phyloP scores from a whole-genome alignment of 2,113 vertebrate species.

The Cephalopholis sonnerati region DNA sequence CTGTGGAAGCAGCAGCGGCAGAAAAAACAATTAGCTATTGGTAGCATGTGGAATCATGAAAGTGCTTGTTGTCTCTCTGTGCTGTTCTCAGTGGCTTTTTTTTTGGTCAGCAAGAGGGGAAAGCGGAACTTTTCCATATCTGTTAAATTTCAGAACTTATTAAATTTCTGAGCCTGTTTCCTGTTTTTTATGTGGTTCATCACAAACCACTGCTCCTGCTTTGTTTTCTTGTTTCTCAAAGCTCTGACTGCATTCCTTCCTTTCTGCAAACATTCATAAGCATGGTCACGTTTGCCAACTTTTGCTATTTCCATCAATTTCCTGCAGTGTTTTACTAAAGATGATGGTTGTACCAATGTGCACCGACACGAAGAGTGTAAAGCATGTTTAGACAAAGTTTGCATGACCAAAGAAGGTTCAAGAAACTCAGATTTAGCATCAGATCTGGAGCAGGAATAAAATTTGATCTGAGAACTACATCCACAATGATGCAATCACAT shows the following conservation, averaged over 20 bases:
- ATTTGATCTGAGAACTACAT: background rate
- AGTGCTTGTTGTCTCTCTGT: background rate
- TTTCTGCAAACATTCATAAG: background rate
- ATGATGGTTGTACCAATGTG: background rate
- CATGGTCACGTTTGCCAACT: background rate
- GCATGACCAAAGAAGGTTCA: background rate
- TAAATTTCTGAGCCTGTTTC: background rate
- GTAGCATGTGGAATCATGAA: background rate
- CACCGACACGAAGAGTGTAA: background rate
- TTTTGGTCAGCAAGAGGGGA: background rate
- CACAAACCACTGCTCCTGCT: background rate
- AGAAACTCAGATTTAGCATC: background rate
- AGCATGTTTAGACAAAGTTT: background rate
- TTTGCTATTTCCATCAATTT: background rate
- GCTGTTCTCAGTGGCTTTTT: background rate
- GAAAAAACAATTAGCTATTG: constrained; percentile 22
- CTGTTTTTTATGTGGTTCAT: background rate
- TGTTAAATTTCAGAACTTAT: background rate
- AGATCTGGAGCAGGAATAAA: too few species aligned
- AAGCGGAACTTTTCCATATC: background rate
- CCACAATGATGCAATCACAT: background rate
- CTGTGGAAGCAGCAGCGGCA: constrained; percentile 73
- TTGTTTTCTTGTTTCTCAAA: background rate
- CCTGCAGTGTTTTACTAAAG: constrained; percentile 1
- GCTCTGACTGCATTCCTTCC: background rate